These are phyloP conservation scores for Sebastes paucispinis DNA, from an alignment of 2,797 vertebrate genomes.

Conservation along the genomic window DNA sequence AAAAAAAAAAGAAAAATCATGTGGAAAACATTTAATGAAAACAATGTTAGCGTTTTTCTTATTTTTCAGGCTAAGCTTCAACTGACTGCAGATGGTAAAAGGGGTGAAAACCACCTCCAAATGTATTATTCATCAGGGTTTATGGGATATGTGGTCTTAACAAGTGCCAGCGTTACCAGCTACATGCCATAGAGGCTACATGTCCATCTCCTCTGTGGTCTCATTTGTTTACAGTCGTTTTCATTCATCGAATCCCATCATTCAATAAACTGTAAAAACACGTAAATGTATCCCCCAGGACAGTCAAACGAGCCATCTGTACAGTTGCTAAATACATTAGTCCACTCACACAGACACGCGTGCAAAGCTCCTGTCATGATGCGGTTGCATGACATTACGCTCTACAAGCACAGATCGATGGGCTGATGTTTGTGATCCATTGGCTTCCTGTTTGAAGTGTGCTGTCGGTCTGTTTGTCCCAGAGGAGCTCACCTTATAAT, in stretches of 20 bases:
- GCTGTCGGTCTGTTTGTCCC: conserved; percentile 25
- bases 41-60: no score
- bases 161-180: background rate
- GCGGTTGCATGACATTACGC: conserved; percentile 18
- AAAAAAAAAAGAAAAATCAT: no score
- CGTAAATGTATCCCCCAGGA: background rate
- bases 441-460: conserved; percentile 54
- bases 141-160: background rate
- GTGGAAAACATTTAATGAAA: no score
- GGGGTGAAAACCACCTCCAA: background rate
- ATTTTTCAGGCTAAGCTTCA: background rate
- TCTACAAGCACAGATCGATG: conserved; percentile 37
- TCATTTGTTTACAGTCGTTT: background rate
- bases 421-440: conserved; percentile 52
- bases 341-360: background rate
- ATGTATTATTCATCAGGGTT: background rate
- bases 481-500: conserved; percentile 45
- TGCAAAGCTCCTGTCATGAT: background rate
- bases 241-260: background rate
- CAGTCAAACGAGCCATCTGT: background rate
- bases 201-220: background rate
- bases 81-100: background rate
- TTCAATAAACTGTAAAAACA: background rate
- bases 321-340: background rate
- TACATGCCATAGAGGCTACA: background rate